phyloP scores from a whole-genome alignment of 2,888 invertebrate genomes.

The Pandemis cinnamomeana region DNA sequence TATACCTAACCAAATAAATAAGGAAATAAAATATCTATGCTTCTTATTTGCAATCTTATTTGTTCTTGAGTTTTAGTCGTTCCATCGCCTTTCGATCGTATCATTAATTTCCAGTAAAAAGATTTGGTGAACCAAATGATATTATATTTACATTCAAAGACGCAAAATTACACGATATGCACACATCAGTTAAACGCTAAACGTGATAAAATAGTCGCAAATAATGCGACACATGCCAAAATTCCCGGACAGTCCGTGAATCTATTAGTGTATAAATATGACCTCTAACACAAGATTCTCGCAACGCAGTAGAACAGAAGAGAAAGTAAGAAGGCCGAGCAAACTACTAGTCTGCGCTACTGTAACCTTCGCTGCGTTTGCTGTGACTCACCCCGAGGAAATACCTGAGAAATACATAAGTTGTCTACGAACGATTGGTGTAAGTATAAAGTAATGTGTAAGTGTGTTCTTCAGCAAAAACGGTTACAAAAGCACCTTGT shows the following conservation, averaged over 20 bases:
- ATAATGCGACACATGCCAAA: neutral
- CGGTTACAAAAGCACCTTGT: no score
- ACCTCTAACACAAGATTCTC: constrained; percentile 8
- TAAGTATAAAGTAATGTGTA: neutral
- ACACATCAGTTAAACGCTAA: no score
- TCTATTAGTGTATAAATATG: neutral
- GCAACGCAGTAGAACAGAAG: constrained; percentile 16
- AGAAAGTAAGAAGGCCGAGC: constrained; percentile 22
- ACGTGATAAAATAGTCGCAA: no score
- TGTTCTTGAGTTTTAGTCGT: no score
- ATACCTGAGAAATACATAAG: constrained; percentile 1
- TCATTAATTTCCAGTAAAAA: no score
- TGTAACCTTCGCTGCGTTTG: constrained; percentile 7
- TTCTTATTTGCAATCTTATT: no score
- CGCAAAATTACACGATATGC: no score
- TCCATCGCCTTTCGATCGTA: no score
- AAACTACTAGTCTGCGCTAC: constrained; percentile 3
- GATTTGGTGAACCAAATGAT: no score
- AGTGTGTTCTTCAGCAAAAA: neutral
- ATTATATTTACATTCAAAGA: no score
- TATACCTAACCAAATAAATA: no score
- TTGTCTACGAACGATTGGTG: neutral
- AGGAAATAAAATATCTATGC: no score
- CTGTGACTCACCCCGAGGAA: constrained; percentile 24
- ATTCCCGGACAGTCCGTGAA: neutral